Base-by-base conservation (phyloP, 2,113 vertebrate genomes). In the Cavia aperea region DNA sequence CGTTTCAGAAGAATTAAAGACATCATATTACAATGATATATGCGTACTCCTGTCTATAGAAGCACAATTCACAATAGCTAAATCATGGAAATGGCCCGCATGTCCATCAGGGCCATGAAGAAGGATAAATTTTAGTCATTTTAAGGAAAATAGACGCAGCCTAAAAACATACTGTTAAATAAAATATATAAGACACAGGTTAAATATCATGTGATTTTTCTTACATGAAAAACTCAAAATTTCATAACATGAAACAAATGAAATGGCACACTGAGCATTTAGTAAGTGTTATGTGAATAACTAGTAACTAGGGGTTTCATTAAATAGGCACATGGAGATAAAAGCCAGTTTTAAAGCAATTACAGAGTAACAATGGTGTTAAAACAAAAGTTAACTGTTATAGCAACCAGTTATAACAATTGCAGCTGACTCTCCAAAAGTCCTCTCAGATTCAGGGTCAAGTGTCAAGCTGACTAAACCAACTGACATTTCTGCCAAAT, bases 171-270 rank as follows among this genome's bases (percentile, higher is more conserved):
- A 73, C 5, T 23, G 70, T 21, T 73, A 43, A 68, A 68, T 68
- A 33, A 73, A 73, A 73, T 73, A 73, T 13, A 73, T 24, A 23
- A 43, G n/a, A 43, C 70, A 73, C 70, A 73, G 23, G n/a, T 73
- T 43, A 73, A 73, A 73, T 26, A 43, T 21, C 70, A 24, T 43
- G n/a, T 24, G 70, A 43, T 73, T 43, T 73, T 4, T 43, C 39
- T 73, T 43, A 73, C 43, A 73, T 73, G 39, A 43, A 73, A 73
- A 73, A 73, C 21, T 11, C 70, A 73, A 73, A 88, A 49, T 86
- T 94, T 78, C 51, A 36, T 78, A 93, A 82, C 79, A 91, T 88
- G 46, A 95, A 86, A 91, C 63, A 58, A 62, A 89, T 81, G 16
- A 90, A 62, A 14, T 87, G 51, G 70, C 39, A 90, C 5, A 73